A percentile compares a stretch with the other conserved stretches of the same genome.
These are phyloP conservation scores for Dasysyrphus tricinctus DNA, from an alignment of 2,888 invertebrate species.

Conservation along the genomic window DNA sequence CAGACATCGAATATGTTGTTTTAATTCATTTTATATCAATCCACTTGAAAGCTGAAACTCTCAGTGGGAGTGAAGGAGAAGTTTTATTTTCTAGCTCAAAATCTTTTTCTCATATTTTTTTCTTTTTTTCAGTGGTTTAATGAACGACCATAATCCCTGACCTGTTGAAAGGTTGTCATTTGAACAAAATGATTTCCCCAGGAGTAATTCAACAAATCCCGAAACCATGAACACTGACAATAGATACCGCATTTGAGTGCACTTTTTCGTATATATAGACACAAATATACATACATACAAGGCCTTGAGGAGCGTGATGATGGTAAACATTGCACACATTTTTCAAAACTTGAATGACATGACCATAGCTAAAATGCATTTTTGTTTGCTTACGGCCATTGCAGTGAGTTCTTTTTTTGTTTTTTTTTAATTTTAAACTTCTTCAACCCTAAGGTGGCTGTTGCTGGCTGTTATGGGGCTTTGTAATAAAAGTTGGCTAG, in stretches of 20 bases:
- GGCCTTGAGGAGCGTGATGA: constrained; percentile 24
- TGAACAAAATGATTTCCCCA: constrained; percentile 33
- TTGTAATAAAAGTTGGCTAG: constrained; percentile 12
- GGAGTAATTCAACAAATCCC: constrained; percentile 43
- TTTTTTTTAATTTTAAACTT: constrained; percentile 11
- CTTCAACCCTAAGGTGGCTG: constrained; percentile 22
- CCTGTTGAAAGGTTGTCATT: constrained; percentile 50
- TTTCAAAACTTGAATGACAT: constrained; percentile 25
- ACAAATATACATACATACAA: background rate
- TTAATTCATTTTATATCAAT: background rate
- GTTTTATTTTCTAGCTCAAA: constrained; percentile 18
- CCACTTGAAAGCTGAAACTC: constrained; percentile 33
- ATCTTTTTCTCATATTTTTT: background rate
- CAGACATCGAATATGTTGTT: background rate
- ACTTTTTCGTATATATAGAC: constrained; percentile 14
- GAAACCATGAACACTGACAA: constrained; percentile 40
- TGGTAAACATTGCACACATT: constrained; percentile 16
- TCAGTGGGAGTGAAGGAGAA: background rate
- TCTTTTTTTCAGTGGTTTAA: background rate
- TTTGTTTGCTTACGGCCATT: constrained; percentile 39
- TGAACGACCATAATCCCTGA: constrained; percentile 47
- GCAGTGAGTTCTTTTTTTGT: background rate
- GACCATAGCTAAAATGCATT: constrained; percentile 35
- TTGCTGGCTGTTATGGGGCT: background rate
- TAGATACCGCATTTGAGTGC: constrained; percentile 54